Conservation (phyloP, 2,113 vertebrate species). For the Scomber japonicus region DNA sequence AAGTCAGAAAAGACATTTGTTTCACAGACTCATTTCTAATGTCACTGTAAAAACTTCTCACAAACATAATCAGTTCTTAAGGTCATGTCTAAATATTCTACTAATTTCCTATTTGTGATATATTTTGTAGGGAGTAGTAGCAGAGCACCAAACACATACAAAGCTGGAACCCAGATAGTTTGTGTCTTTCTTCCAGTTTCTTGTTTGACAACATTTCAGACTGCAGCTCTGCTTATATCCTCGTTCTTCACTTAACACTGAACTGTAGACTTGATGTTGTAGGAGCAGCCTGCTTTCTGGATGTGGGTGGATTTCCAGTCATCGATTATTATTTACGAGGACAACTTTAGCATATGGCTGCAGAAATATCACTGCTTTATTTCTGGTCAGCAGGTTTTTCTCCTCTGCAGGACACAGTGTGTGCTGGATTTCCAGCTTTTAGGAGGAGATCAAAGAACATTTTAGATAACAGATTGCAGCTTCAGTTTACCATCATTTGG, state of each 20-base stretch:
- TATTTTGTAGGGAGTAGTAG: no score
- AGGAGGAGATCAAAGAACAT: conserved; percentile 37
- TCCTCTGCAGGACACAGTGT: not conserved
- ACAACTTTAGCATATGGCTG: not conserved
- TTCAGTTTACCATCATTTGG: not conserved
- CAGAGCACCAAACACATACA: no score
- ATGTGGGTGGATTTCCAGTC: not conserved
- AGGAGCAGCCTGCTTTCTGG: no score
- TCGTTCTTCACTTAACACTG: no score
- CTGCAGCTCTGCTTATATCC: no score
- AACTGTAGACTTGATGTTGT: no score
- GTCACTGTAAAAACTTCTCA: not conserved
- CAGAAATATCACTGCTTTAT: not conserved
- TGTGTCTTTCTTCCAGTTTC: no score
- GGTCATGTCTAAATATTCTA: no score
- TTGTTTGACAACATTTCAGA: no score
- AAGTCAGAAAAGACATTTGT: not conserved
- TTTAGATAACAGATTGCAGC: not conserved
- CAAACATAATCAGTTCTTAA: not conserved
- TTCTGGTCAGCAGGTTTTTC: conserved; percentile 6
- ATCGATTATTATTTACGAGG: not conserved
- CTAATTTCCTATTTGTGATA: no score
- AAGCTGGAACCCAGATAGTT: no score
- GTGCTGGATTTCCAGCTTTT: conserved; percentile 24
- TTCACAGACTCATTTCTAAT: not conserved